Conservation (phyloP, 2,797 vertebrate genomes). For the Aythya fuligula region DNA sequence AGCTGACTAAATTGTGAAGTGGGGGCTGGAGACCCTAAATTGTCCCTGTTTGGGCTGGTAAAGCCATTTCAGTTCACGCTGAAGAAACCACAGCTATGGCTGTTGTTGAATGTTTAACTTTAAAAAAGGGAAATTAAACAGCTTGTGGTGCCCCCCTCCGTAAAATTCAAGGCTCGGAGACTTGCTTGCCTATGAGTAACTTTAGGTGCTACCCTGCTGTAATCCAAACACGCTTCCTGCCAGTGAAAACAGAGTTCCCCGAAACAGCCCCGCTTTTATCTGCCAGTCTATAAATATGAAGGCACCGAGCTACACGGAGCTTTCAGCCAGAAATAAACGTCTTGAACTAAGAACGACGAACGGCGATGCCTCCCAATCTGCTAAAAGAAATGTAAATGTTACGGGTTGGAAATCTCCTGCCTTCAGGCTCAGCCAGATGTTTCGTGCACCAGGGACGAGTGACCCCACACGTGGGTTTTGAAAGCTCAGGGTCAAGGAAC, state of each 20-base stretch:
- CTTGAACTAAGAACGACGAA: background rate
- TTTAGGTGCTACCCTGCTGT: background rate
- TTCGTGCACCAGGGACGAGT: background rate
- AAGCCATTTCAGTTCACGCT: background rate
- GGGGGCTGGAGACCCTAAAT: background rate
- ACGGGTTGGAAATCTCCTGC: background rate
- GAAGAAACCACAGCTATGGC: background rate
- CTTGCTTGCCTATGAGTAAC: background rate
- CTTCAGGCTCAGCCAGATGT: background rate
- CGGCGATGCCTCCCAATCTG: background rate
- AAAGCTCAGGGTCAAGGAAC: background rate
- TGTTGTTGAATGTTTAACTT: background rate
- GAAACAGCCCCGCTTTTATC: background rate
- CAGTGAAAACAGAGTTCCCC: background rate
- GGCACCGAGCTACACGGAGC: background rate
- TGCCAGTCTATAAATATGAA: background rate
- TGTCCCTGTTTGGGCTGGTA: background rate
- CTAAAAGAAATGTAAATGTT: background rate
- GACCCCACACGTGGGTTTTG: background rate
- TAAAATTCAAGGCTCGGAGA: background rate
- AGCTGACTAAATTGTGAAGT: background rate
- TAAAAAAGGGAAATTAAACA: slow-evolving; percentile 19
- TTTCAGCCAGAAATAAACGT: slow-evolving; percentile 48
- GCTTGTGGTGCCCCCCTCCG: background rate
- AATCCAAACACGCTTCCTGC: background rate